Conservation (phyloP, 2,797 vertebrate genomes). For the Distichodus sexfasciatus region DNA sequence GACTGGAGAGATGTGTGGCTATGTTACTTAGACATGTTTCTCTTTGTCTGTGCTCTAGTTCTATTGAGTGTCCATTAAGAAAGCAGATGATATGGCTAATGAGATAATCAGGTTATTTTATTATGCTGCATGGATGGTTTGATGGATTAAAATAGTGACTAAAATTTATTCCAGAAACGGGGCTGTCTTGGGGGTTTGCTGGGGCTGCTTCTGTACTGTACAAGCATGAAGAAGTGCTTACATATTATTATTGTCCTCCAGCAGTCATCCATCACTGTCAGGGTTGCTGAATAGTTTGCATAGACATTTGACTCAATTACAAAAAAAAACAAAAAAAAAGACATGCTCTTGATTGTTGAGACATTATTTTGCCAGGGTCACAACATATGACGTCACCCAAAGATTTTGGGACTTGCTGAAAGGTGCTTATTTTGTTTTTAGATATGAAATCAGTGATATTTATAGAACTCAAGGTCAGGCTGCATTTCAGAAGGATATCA, state of each 20-base stretch:
- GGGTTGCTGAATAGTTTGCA: neutral
- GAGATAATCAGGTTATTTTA: conserved; percentile 41
- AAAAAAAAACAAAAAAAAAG: neutral
- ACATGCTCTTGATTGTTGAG: neutral
- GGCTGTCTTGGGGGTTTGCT: conserved; percentile 1
- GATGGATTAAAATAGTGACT: conserved; percentile 19
- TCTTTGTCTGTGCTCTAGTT: too few relatives aligned
- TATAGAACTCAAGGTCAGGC: too few relatives aligned
- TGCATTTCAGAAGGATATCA: too few relatives aligned
- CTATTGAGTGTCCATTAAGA: neutral
- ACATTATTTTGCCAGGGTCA: neutral
- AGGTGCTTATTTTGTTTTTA: conserved; percentile 5
- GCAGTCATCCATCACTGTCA: conserved; percentile 21
- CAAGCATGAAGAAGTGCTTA: conserved; percentile 4
- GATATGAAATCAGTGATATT: conserved; percentile 6
- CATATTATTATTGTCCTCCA: neutral
- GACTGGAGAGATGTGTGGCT: too few relatives aligned
- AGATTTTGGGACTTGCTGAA: neutral
- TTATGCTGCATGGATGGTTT: conserved; percentile 30
- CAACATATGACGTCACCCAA: neutral
- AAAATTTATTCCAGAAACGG: conserved; percentile 11
- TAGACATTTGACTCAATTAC: neutral
- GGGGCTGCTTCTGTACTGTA: neutral
- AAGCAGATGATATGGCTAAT: conserved; percentile 34
- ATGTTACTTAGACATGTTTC: too few relatives aligned